A percentile compares a stretch with the other conserved stretches of the same genome.
These are phyloP conservation scores for Thera obeliscata DNA, from an alignment of 2,888 invertebrate genomes.

Conservation along the genomic window DNA sequence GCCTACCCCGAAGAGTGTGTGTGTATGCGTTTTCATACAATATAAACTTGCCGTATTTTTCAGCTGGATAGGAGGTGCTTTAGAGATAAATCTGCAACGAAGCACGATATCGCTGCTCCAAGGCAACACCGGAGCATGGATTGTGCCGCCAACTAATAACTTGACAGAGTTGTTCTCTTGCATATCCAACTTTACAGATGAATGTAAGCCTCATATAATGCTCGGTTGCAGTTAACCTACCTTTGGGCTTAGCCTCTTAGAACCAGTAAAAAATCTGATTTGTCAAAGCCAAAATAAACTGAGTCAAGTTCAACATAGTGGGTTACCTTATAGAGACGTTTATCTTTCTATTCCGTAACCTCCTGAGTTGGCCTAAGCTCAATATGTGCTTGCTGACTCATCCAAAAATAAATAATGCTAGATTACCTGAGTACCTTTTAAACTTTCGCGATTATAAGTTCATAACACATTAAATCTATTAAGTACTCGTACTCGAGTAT, in stretches of 20 bases:
- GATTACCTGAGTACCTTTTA: too few species aligned
- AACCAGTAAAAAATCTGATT: too few species aligned
- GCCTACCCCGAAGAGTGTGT: too few species aligned
- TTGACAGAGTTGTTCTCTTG: slow-evolving; percentile 71
- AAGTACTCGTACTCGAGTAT: too few species aligned
- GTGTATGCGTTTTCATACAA: too few species aligned
- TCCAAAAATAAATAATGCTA: background rate
- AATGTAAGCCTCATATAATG: slow-evolving; percentile 63
- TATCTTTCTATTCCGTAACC: too few species aligned
- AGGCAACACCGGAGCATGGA: slow-evolving; percentile 85
- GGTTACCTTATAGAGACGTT: background rate
- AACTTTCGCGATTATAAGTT: too few species aligned
- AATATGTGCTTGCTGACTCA: too few species aligned
- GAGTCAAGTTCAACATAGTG: background rate
- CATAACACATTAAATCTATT: too few species aligned
- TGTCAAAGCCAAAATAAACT: too few species aligned
- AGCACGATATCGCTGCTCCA: slow-evolving; percentile 86
- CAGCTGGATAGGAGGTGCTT: slow-evolving; percentile 84
- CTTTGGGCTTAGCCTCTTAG: too few species aligned
- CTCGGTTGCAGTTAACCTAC: background rate
- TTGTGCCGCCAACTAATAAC: slow-evolving; percentile 84
- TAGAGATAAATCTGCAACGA: slow-evolving; percentile 83
- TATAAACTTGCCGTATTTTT: background rate
- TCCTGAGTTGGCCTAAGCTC: too few species aligned
- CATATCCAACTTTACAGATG: slow-evolving; percentile 68